A percentile compares a stretch with the other conserved stretches of the same genome.
Evolutionary conservation across 2,797 vertebrate species (phyloP).

Genomic region (Serranus cabrilla): DNA sequence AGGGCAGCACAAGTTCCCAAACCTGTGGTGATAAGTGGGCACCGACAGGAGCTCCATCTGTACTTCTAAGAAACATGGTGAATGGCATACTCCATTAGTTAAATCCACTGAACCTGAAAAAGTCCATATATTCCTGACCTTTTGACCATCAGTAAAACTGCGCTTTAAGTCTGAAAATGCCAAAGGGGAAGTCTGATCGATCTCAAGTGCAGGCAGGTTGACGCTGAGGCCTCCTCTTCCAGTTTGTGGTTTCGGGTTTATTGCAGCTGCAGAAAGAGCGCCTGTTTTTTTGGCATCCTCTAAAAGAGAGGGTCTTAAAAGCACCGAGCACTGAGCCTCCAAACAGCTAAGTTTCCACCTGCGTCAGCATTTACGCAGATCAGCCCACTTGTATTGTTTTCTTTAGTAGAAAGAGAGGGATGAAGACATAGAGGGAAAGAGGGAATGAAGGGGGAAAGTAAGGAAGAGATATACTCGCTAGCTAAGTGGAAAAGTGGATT

Average conservation of each 20-base stretch:
- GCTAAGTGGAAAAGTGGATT: conserved; percentile 82
- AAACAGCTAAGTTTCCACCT: conserved; percentile 56
- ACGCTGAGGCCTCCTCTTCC: conserved; percentile 28
- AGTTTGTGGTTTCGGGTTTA: conserved; percentile 52
- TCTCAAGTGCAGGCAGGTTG: conserved; percentile 42
- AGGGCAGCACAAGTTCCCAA: background rate
- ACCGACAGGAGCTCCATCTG: background rate
- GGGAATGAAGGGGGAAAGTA: conserved; percentile 25
- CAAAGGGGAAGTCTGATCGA: conserved; percentile 44
- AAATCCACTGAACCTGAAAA: conserved; percentile 41
- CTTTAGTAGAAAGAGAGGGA: conserved; percentile 33
- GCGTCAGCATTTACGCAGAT: conserved; percentile 78
- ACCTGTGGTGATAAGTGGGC: background rate
- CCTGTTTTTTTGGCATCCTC: conserved; percentile 36
- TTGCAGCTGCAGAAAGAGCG: conserved; percentile 19
- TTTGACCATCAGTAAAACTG: conserved; percentile 45
- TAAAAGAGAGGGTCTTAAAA: conserved; percentile 59
- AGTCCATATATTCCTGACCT: conserved; percentile 40
- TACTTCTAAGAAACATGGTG: conserved; percentile 9
- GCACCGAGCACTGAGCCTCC: conserved; percentile 31
- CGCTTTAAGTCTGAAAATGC: conserved; percentile 36
- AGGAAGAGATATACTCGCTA: conserved; percentile 62
- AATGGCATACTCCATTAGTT: conserved; percentile 30
- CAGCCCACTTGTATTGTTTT: conserved; percentile 70
- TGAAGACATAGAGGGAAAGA: conserved; percentile 36